A percentile compares a stretch with the other conserved stretches of the same genome.
Conservation (phyloP, 2,113 vertebrate genomes). For the Anolis carolinensis region DNA sequence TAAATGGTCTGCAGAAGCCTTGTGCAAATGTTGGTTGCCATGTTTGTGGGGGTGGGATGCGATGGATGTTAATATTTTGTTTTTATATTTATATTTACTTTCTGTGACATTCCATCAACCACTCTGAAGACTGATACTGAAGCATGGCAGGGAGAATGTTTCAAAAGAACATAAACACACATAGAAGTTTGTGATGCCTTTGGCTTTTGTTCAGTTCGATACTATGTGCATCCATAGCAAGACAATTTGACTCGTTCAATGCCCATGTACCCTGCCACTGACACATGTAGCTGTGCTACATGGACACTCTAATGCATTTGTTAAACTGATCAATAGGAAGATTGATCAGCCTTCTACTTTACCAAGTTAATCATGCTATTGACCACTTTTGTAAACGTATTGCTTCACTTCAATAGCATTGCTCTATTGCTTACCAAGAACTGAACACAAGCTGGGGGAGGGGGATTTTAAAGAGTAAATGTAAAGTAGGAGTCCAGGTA, state of each 20-base stretch:
- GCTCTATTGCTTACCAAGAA: background rate
- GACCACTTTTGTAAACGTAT: constrained; percentile 72
- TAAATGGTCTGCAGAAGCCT: background rate
- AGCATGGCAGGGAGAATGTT: background rate
- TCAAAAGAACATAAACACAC: background rate
- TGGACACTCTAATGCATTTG: constrained; percentile 65
- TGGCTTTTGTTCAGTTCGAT: constrained; percentile 36
- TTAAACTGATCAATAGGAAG: constrained; percentile 75
- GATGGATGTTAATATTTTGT: background rate
- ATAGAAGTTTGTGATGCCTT: constrained; percentile 36
- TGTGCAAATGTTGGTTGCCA: background rate
- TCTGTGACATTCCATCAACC: background rate
- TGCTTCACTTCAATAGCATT: background rate
- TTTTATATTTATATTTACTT: background rate
- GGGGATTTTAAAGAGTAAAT: constrained; percentile 64
- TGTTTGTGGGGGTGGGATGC: background rate
- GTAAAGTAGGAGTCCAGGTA: constrained; percentile 59
- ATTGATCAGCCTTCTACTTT: constrained; percentile 71
- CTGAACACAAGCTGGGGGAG: background rate
- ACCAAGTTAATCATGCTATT: constrained; percentile 75
- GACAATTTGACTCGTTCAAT: constrained; percentile 56
- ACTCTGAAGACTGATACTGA: background rate
- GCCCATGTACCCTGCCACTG: constrained; percentile 45
- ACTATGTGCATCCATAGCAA: constrained; percentile 45
- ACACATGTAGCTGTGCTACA: constrained; percentile 45